phyloP scores from a whole-genome alignment of 2,888 invertebrate species.

The Cerceris rybyensis region DNA sequence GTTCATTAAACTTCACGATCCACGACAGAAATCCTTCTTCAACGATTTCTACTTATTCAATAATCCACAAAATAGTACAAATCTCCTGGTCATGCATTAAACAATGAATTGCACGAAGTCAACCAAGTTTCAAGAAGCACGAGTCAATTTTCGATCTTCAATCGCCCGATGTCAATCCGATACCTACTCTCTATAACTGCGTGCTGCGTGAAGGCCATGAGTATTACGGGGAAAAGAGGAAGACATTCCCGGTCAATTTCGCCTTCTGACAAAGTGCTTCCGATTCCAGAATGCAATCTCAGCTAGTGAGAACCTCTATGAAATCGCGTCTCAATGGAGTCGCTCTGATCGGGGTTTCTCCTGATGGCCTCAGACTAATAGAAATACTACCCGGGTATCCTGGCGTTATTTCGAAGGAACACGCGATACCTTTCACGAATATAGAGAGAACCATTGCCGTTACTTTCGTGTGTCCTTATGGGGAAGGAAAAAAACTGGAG shows the following conservation, averaged over 20 bases:
- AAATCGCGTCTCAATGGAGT: constrained; percentile 15
- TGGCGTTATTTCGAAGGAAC: background rate
- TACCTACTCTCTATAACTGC: background rate
- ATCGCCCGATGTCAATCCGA: too few relatives aligned
- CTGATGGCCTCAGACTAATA: background rate
- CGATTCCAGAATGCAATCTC: constrained; percentile 30
- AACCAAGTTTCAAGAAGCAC: too few relatives aligned
- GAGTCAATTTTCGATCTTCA: too few relatives aligned
- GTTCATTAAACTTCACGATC: too few relatives aligned
- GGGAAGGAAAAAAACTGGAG: background rate
- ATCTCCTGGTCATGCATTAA: too few relatives aligned
- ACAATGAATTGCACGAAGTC: too few relatives aligned
- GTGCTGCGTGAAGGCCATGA: constrained; percentile 5
- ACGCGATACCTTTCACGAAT: background rate
- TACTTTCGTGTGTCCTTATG: background rate
- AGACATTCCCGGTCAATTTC: constrained; percentile 24
- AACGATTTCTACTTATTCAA: too few relatives aligned
- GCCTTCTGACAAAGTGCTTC: constrained; percentile 9
- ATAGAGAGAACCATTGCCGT: background rate
- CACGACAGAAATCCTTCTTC: too few relatives aligned
- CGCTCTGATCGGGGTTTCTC: background rate
- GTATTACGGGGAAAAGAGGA: background rate
- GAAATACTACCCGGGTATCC: background rate
- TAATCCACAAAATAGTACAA: too few relatives aligned
- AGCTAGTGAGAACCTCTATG: constrained; percentile 10